phyloP scores from a whole-genome alignment of 2,797 vertebrate genomes.

The Sebastolobus altivelis region DNA sequence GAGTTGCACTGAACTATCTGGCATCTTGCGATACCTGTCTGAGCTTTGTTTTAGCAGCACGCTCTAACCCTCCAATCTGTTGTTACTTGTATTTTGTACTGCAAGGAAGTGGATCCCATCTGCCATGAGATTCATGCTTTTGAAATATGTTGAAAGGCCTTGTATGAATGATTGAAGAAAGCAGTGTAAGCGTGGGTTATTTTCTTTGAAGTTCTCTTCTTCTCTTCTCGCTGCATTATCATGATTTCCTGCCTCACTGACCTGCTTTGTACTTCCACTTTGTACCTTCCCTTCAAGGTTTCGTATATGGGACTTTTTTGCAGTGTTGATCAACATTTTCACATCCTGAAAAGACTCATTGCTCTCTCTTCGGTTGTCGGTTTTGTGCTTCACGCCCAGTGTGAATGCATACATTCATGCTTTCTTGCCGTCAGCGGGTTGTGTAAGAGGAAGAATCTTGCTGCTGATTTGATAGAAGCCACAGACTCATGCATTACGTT shows the following conservation, averaged over 20 bases:
- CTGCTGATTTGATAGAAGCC: not conserved
- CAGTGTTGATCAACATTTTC: constrained; percentile 30
- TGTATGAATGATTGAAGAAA: not conserved
- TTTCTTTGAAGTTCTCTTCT: constrained; percentile 1
- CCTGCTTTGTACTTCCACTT: constrained; percentile 22
- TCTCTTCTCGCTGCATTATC: not conserved
- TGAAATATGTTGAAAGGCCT: constrained; percentile 9
- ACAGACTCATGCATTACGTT: not conserved
- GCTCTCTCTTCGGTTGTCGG: constrained; percentile 13
- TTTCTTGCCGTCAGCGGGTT: constrained; percentile 1
- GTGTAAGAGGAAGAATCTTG: constrained; percentile 9
- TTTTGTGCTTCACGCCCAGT: constrained; percentile 17
- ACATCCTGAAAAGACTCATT: constrained; percentile 42
- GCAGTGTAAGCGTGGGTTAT: not conserved
- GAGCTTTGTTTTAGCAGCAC: constrained; percentile 1
- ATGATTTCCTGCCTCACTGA: constrained; percentile 32
- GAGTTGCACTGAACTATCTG: not conserved
- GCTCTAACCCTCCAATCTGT: not conserved
- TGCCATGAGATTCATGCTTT: constrained; percentile 27
- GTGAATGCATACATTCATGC: constrained; percentile 19
- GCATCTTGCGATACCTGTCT: constrained; percentile 1
- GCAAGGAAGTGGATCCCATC: constrained; percentile 38
- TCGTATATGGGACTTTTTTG: constrained; percentile 20
- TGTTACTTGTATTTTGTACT: not conserved
- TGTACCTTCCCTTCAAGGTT: constrained; percentile 4